Base-by-base conservation (phyloP, 1,140 invertebrate genomes). In the Chrysoperla carnea region DNA sequence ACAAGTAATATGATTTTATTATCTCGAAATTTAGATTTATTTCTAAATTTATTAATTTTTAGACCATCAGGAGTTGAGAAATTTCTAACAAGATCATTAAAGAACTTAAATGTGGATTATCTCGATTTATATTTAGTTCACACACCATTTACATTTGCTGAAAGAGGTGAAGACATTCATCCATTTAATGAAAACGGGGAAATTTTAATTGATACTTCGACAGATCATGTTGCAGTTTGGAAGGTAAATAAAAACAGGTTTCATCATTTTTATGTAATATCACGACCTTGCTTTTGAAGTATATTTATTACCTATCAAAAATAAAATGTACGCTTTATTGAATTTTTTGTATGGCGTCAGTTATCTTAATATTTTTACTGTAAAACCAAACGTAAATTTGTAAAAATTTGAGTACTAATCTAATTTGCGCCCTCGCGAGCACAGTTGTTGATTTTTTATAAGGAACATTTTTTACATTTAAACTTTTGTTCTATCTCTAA, bases 71-170 rank as follows among this genome's bases (percentile, higher is more conserved):
- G 77, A 42, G 83, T 91, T 11, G 70, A 75, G 46, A 75, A 75
- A 35, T 83, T 72, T 47, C 57, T 90, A 13, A 74, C 75, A 31
- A 60, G 76, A 40, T 89, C 86, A 1, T 58, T 92, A 23, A 60
- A 72, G 39, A 73, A 71, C 33, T 60, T 91, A n/a, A 71, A 79
- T 47, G 53, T 87, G 41, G 72, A 81, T 42, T 92, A 91, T 54
- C 58, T 92, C 4, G 88, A 93, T 54, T 65, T 92, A 43, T 91
- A 88, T 57, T 62, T 92, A 8, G 69, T 91, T 41, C 87, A 92
- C 48, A 73, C 75, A 23, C 86, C 89, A 0, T 81, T 85, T 56
- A 72, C 68, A 2, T 76, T 80, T 43, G 57, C 64, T 46, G 69
- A 73, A 49, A 50, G 73, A 15, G 56, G 53, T 52, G 40, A 59